Evolutionary conservation across 2,113 vertebrate genomes (phyloP).

Genomic region (Isichthys henryi): DNA sequence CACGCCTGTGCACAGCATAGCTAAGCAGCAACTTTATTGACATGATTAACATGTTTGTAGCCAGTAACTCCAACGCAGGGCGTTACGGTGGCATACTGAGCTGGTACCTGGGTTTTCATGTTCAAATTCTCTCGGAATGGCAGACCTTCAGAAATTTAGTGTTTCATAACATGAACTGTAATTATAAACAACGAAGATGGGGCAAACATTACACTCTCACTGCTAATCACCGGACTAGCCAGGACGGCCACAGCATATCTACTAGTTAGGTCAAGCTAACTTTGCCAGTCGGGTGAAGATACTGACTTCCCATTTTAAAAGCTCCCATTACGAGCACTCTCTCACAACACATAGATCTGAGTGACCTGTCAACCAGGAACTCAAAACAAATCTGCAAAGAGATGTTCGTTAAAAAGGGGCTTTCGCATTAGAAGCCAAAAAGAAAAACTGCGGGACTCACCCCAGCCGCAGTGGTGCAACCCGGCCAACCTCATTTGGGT

Average conservation of each 20-base stretch:
- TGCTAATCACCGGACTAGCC: neutral
- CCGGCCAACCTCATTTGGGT: slow-evolving; percentile 85
- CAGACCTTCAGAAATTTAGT: neutral
- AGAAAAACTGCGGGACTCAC: slow-evolving; percentile 48
- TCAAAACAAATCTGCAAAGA: neutral
- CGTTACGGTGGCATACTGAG: neutral
- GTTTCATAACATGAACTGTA: neutral
- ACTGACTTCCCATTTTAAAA: neutral
- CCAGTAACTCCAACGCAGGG: neutral
- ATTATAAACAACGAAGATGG: neutral
- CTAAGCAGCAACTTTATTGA: neutral
- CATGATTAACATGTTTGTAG: neutral
- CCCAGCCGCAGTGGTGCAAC: slow-evolving; percentile 86
- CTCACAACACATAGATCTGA: neutral
- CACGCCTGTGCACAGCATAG: neutral
- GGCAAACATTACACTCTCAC: neutral
- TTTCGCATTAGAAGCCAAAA: no score
- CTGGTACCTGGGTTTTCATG: neutral
- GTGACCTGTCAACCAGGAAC: neutral
- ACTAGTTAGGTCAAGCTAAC: neutral
- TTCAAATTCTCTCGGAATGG: neutral
- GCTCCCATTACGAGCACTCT: neutral
- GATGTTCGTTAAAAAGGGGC: neutral
- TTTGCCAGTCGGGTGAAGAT: neutral
- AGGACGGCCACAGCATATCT: neutral